Evolutionary conservation across 1,140 invertebrate species (phyloP).

Genomic region (Alviniconcha marisindica): DNA sequence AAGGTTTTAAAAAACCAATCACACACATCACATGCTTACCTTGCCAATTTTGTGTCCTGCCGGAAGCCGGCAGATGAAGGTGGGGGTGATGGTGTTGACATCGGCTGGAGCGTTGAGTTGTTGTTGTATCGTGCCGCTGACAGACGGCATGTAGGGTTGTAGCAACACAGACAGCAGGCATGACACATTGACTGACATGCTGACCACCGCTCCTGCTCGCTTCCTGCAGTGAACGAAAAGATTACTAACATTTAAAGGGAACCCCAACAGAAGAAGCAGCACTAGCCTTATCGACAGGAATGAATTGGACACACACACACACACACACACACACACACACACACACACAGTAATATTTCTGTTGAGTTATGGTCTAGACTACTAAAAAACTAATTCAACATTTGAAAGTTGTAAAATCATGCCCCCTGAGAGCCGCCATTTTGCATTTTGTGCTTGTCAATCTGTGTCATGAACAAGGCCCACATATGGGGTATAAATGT

Average conservation of each 20-base stretch:
- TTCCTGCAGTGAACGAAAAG: constrained; percentile 76
- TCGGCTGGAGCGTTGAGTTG: constrained; percentile 83
- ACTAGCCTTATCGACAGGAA: no score
- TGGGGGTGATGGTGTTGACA: constrained; percentile 79
- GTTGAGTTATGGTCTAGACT: no score
- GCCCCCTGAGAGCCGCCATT: no score
- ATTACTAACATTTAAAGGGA: background rate
- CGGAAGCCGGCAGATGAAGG: constrained; percentile 83
- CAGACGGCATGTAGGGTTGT: constrained; percentile 94
- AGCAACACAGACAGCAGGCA: constrained; percentile 89
- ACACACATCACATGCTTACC: constrained; percentile 76
- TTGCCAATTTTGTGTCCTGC: constrained; percentile 93
- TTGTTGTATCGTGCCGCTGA: constrained; percentile 82
- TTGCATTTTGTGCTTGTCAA: no score
- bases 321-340: no score
- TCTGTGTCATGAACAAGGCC: no score
- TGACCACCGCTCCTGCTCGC: constrained; percentile 90
- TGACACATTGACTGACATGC: constrained; percentile 90
- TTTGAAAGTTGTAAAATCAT: no score
- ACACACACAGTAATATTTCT: no score
- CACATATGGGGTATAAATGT: no score
- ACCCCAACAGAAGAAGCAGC: background rate
- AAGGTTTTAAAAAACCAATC: background rate
- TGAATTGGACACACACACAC: no score
- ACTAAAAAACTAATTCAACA: no score